Conservation (phyloP, 1,140 invertebrate species). For the Tribolium madens region DNA sequence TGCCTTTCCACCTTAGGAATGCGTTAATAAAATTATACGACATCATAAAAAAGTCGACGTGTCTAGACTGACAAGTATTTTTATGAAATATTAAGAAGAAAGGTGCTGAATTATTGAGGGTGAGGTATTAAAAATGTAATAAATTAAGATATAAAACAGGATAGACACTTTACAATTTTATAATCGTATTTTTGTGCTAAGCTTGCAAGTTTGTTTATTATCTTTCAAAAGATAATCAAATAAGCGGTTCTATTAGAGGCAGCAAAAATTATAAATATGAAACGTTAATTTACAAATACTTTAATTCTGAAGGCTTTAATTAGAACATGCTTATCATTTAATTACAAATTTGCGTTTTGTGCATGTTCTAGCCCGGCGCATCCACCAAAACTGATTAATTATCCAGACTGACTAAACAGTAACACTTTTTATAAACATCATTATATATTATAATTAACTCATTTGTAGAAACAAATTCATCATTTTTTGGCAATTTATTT, state of each 20-base stretch:
- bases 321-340: background rate
- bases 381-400: background rate
- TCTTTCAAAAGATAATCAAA: background rate
- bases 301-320: background rate
- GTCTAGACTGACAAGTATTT: background rate
- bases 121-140: background rate
- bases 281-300: background rate
- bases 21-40: background rate
- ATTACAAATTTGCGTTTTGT: background rate
- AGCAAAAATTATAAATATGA: background rate
- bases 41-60: background rate
- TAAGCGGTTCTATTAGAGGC: background rate
- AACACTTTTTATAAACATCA: too few relatives aligned
- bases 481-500: too few relatives aligned
- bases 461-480: too few relatives aligned
- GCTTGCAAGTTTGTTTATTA: background rate
- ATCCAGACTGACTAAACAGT: too few relatives aligned
- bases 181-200: background rate
- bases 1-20: background rate
- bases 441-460: too few relatives aligned
- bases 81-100: background rate
- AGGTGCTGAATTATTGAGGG: background rate
- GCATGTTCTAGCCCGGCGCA: background rate
- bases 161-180: background rate
- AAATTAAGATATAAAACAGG: background rate